A percentile compares a stretch with the other conserved stretches of the same genome.
phyloP scores from a whole-genome alignment of 2,888 invertebrate species.

The Aradus depressus region DNA sequence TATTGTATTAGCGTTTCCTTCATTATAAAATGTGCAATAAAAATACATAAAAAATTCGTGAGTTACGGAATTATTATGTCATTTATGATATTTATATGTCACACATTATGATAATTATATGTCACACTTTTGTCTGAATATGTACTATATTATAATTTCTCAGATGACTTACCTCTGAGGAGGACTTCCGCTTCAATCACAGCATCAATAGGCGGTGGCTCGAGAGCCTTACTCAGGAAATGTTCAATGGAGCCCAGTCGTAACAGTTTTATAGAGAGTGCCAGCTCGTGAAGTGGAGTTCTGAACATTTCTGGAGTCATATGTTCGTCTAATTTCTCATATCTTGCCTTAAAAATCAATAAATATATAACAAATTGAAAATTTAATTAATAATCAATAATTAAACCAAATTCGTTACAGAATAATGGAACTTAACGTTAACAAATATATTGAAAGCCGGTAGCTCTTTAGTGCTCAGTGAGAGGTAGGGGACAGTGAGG shows the following conservation, averaged over 20 bases:
- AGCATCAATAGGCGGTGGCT: constrained; percentile 94
- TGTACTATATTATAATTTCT: no score
- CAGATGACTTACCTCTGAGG: constrained; percentile 40
- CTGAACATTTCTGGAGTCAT: constrained; percentile 96
- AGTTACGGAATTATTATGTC: background rate
- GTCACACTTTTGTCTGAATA: background rate
- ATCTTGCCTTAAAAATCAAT: constrained; percentile 50
- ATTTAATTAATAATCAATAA: background rate
- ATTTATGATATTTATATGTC: background rate
- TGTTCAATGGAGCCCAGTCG: constrained; percentile 84
- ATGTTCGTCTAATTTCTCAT: constrained; percentile 67
- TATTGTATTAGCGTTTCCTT: no score
- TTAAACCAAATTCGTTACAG: background rate
- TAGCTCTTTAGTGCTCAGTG: no score
- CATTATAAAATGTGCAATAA: no score
- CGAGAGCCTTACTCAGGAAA: constrained; percentile 89
- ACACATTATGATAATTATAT: background rate
- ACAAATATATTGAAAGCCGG: no score
- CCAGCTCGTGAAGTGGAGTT: constrained; percentile 90
- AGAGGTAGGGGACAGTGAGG: no score
- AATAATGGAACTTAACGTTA: constrained; percentile 2
- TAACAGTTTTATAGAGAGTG: constrained; percentile 80
- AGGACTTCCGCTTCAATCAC: constrained; percentile 93
- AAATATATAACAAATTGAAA: background rate
- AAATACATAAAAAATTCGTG: no score